These are phyloP conservation scores for Melitaea athalia DNA, from an alignment of 2,888 invertebrate species.

Conservation along the genomic window DNA sequence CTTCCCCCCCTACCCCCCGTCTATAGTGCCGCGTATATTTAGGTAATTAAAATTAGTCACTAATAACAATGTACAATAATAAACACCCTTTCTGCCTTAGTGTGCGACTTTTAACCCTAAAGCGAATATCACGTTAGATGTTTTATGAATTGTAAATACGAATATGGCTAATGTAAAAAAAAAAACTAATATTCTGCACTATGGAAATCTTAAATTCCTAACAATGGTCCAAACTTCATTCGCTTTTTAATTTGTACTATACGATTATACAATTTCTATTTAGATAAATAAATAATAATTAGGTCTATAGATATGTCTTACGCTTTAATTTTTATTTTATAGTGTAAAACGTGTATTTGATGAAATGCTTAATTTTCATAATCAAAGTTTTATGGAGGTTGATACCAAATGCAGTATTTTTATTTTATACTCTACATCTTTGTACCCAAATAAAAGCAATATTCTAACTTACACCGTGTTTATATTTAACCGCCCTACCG, in stretches of 20 bases:
- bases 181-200: slow-evolving; percentile 53
- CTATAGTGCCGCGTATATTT: slow-evolving; percentile 30
- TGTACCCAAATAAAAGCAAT: slow-evolving; percentile 81
- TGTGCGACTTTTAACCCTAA: slow-evolving; percentile 74
- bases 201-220: slow-evolving; percentile 80
- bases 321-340: slow-evolving; percentile 78
- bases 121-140: slow-evolving; percentile 71
- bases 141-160: slow-evolving; percentile 73
- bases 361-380: slow-evolving; percentile 80
- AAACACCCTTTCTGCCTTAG: slow-evolving; percentile 80
- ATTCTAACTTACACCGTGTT: slow-evolving; percentile 54
- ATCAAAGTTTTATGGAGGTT: slow-evolving; percentile 77
- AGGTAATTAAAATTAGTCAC: slow-evolving; percentile 64
- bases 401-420: slow-evolving; percentile 82
- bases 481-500: slow-evolving; percentile 43
- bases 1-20: not conserved
- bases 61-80: slow-evolving; percentile 77
- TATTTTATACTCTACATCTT: slow-evolving; percentile 81
- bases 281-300: slow-evolving; percentile 70
- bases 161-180: slow-evolving; percentile 73
- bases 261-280: slow-evolving; percentile 78
- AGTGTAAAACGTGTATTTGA: slow-evolving; percentile 77
- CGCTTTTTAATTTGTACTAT: slow-evolving; percentile 81
- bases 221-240: slow-evolving; percentile 82
- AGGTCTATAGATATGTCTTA: slow-evolving; percentile 70